Conservation (phyloP, 2,797 vertebrate genomes). For the Apodemus agrarius region DNA sequence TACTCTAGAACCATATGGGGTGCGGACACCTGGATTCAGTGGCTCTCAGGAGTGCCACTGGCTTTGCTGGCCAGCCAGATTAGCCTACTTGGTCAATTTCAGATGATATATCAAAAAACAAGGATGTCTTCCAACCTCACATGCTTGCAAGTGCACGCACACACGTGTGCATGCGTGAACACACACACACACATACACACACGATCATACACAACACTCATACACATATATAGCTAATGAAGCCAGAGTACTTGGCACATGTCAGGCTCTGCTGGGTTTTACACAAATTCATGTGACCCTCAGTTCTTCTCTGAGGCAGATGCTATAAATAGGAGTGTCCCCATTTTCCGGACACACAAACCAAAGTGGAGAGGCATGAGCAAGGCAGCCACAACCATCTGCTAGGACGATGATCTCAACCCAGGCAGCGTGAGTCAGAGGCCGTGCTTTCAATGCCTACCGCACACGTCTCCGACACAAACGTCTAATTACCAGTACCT, state of each 20-base stretch:
- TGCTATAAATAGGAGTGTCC: neutral
- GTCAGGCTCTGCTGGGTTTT: neutral
- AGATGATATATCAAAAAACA: neutral
- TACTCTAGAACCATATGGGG: neutral
- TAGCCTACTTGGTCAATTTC: neutral
- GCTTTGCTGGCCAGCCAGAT: neutral
- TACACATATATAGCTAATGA: neutral
- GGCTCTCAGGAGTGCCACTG: neutral
- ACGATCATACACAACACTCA: neutral
- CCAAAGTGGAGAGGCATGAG: neutral
- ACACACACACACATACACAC: neutral
- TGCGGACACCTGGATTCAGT: neutral
- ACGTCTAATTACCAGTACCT: too few relatives aligned
- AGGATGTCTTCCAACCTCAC: neutral
- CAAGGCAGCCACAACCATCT: neutral
- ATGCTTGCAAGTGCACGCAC: neutral
- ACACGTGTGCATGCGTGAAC: neutral
- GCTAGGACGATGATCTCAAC: neutral
- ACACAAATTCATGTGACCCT: neutral
- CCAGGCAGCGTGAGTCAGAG: neutral
- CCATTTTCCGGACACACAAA: neutral
- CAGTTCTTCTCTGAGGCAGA: neutral
- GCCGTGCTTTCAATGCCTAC: rapidly evolving
- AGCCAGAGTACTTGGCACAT: neutral
- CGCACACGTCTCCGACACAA: rapidly evolving